Evolutionary conservation across 2,888 invertebrate genomes (phyloP).

Genomic region (Parapristionchus giblindavisi): DNA sequence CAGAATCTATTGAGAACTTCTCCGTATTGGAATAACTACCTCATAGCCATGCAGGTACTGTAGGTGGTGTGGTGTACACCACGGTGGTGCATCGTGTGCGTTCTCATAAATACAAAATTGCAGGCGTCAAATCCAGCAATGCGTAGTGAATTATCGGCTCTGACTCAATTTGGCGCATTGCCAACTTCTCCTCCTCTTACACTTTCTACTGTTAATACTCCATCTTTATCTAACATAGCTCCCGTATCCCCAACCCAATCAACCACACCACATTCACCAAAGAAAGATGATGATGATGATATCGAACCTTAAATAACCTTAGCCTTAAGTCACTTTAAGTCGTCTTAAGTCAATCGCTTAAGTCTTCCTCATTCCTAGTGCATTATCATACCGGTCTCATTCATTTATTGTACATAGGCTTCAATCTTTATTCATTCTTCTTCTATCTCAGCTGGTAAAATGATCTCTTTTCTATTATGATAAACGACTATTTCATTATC

Average conservation of each 20-base stretch:
- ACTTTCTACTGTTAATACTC: conserved; percentile 2
- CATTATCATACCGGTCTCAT: conserved; percentile 20
- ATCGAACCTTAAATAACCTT: background rate
- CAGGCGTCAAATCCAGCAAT: conserved; percentile 6
- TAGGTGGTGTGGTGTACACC: background rate
- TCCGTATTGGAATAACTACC: conserved; percentile 66
- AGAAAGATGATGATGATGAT: background rate
- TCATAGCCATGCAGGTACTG: conserved; percentile 39
- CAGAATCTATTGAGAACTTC: conserved; percentile 76
- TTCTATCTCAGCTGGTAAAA: conserved; percentile 7
- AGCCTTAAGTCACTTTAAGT: background rate
- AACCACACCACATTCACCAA: background rate
- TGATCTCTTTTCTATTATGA: conserved; percentile 11
- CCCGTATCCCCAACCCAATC: background rate
- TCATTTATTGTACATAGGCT: conserved; percentile 5
- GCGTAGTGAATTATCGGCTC: background rate
- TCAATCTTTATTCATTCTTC: conserved; percentile 7
- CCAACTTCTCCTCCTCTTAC: conserved; percentile 31
- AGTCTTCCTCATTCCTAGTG: conserved; percentile 27
- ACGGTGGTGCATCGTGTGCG: background rate
- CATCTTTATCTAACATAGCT: conserved; percentile 4
- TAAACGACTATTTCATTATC: background rate
- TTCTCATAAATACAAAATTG: background rate
- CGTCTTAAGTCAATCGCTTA: background rate
- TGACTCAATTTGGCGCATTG: background rate